These are phyloP conservation scores for Ophraella communa DNA, from an alignment of 2,888 invertebrate species.

Conservation along the genomic window DNA sequence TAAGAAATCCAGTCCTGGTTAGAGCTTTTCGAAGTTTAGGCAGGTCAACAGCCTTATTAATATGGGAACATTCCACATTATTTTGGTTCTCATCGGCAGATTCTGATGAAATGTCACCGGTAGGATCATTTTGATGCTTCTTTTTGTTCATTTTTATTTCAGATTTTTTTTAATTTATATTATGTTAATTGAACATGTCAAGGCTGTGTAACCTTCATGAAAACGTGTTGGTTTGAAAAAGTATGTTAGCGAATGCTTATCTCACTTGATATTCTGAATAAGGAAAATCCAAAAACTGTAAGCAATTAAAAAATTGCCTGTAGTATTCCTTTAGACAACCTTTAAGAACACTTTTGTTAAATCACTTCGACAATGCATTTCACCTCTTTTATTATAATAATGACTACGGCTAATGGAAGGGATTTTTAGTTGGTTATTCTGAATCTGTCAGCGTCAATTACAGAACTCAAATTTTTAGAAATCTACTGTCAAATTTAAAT, in stretches of 20 bases:
- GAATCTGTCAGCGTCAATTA: not conserved
- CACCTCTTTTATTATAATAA: not conserved
- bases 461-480: not conserved
- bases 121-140: conserved; percentile 73
- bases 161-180: conserved; percentile 15
- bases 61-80: conserved; percentile 71
- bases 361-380: conserved; percentile 19
- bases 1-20: conserved; percentile 60
- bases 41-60: conserved; percentile 72
- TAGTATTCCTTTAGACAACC: not conserved
- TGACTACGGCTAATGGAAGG: not conserved
- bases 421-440: not conserved
- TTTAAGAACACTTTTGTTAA: conserved; percentile 11
- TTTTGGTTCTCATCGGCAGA: conserved; percentile 72
- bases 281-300: not conserved
- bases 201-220: conserved; percentile 20
- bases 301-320: not conserved
- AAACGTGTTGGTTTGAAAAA: conserved; percentile 19
- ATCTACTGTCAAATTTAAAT: not conserved
- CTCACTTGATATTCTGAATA: not conserved
- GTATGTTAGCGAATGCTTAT: not conserved
- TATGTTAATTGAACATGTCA: conserved; percentile 33
- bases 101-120: conserved; percentile 73
- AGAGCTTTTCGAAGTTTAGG: conserved; percentile 64
- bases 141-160: conserved; percentile 70